Percentiles rank a stretch among this genome's conserved stretches.
These are phyloP conservation scores for Pocillopora grandis DNA, from an alignment of 92 coral and sea anemone species.

Conservation along the genomic window DNA sequence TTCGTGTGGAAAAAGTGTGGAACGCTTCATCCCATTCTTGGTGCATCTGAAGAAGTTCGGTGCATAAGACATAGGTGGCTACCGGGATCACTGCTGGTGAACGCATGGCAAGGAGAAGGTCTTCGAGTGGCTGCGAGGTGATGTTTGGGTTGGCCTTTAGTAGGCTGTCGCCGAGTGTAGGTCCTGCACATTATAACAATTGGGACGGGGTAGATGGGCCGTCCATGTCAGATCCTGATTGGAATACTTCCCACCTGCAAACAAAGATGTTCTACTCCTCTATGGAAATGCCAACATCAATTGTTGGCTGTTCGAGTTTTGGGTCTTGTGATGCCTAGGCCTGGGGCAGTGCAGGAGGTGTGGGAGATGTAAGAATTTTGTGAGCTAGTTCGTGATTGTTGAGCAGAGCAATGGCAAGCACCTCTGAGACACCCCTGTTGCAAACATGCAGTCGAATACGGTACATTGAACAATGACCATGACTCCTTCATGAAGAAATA, in stretches of 20 bases:
- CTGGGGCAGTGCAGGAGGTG: conserved; percentile 8
- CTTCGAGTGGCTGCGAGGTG: background rate
- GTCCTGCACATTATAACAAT: conserved; percentile 50
- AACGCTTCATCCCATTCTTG: conserved; percentile 62
- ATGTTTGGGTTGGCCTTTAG: conserved; percentile 47
- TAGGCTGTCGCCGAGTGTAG: conserved; percentile 52
- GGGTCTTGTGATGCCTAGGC: conserved; percentile 32
- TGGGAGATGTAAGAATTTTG: conserved; percentile 1
- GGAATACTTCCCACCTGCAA: conserved; percentile 58
- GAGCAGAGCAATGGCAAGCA: conserved; percentile 44
- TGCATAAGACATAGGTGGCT: conserved; percentile 65
- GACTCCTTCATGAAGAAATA: conserved; percentile 16
- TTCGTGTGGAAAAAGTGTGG: conserved; percentile 62
- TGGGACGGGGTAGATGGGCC: conserved; percentile 47
- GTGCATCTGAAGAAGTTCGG: conserved; percentile 55
- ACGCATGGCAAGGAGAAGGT: conserved; percentile 29
- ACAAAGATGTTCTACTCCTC: conserved; percentile 58
- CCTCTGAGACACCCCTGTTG: conserved; percentile 42
- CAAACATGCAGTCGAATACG: conserved; percentile 43
- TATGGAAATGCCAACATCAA: conserved; percentile 42
- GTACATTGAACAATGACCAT: conserved; percentile 47
- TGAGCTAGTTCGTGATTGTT: conserved; percentile 50
- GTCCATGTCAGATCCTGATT: conserved; percentile 53
- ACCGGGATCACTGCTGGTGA: conserved; percentile 60
- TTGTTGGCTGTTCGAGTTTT: conserved; percentile 59